These are phyloP conservation scores for Illadopsis cleaveri DNA, from an alignment of 2,113 vertebrate genomes.

Conservation along the genomic window DNA sequence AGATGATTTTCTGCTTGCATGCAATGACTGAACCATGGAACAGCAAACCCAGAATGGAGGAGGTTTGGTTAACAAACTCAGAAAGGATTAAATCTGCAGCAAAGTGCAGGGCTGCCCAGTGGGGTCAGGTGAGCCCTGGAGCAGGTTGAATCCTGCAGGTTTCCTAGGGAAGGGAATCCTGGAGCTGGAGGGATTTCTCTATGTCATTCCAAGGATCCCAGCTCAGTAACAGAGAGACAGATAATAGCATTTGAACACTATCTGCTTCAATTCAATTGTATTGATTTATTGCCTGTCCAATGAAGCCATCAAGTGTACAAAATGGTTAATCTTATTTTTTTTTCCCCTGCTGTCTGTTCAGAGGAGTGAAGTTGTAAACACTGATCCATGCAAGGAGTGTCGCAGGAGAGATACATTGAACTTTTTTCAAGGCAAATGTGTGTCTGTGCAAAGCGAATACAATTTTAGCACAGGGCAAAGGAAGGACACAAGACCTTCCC, in stretches of 20 bases:
- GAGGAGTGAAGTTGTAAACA: slow-evolving; percentile 43
- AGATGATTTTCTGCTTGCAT: not conserved
- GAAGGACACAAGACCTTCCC: not conserved
- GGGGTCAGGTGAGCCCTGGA: rapidly evolving
- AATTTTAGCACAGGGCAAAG: not conserved
- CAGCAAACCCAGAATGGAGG: not conserved
- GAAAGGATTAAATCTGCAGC: not conserved
- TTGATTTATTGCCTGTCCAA: slow-evolving; percentile 71
- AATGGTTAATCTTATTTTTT: slow-evolving; percentile 67
- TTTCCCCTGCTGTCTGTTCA: slow-evolving; percentile 1
- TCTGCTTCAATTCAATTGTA: slow-evolving; percentile 69
- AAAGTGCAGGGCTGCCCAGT: not conserved
- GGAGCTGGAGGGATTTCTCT: not conserved
- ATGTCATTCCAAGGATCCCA: slow-evolving; percentile 48
- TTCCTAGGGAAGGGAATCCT: slow-evolving; percentile 7
- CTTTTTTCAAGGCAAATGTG: not conserved
- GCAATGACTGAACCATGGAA: not conserved
- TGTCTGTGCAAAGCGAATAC: not conserved
- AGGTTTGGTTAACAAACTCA: not conserved
- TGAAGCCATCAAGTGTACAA: slow-evolving; percentile 65
- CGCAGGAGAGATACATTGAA: not conserved
- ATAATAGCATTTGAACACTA: slow-evolving; percentile 69
- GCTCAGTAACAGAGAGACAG: slow-evolving; percentile 55
- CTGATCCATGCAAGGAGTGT: not conserved
- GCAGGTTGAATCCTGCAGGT: not conserved